A percentile compares a stretch with the other conserved stretches of the same genome.
Evolutionary conservation across 2,113 vertebrate species (phyloP).

Genomic region (Dipodomys ordii): DNA sequence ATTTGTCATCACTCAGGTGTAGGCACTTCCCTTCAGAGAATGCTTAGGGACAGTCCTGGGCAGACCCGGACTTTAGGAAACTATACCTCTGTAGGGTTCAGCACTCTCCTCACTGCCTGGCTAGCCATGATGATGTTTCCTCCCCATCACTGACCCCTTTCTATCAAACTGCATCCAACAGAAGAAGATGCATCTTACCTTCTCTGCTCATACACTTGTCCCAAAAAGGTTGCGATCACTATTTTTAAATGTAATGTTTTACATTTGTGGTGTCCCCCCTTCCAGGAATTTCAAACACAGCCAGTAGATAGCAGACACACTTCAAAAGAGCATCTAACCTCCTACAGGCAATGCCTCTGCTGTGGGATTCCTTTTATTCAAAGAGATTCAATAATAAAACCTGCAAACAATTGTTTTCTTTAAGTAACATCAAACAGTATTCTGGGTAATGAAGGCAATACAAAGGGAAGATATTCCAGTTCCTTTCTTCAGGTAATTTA

Average conservation of each 20-base stretch:
- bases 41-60: no score
- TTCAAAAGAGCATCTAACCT: slow-evolving; percentile 31
- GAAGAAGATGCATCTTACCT: not conserved
- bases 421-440: slow-evolving; percentile 18
- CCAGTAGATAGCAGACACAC: slow-evolving; percentile 24
- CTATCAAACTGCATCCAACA: not conserved
- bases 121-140: not conserved
- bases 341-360: not conserved
- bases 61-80: not conserved
- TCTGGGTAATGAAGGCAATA: not conserved
- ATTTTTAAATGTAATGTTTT: not conserved
- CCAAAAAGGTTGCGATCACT: not conserved
- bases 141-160: not conserved
- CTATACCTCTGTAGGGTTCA: not conserved
- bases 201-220: not conserved
- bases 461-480: not conserved
- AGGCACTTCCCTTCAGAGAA: not conserved
- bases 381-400: not conserved
- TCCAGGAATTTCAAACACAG: slow-evolving; percentile 6
- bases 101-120: not conserved
- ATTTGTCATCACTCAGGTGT: not conserved
- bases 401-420: slow-evolving; percentile 21
- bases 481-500: not conserved
- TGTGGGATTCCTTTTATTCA: slow-evolving; percentile 17
- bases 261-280: not conserved